Evolutionary conservation across 2,797 vertebrate species (phyloP), one percentile per base, ranked within the genome.

Genomic region (Scomberomorus guttatus): DNA sequence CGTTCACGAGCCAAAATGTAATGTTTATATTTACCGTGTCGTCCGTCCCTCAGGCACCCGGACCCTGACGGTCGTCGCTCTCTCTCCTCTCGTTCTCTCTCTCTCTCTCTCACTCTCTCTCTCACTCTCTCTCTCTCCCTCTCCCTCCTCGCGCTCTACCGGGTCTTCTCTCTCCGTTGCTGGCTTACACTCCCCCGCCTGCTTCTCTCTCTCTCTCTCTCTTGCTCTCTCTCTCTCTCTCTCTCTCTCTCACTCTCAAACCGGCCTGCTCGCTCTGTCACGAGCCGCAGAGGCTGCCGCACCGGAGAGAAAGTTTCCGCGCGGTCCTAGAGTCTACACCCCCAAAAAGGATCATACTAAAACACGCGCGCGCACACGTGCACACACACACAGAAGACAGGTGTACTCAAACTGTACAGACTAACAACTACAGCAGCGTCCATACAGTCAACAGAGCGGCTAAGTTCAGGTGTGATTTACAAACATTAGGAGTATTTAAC

Each of bases 11-110:
- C 68, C 50, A 75, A 81, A 87, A 90, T 79, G 77, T 74, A 81
- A 84, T 76, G 84, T 87, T 88, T 87, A 91, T 93, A 92, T 92
- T 95, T 95, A 95, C 94, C 93, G 92, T 94, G 82, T 92, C 80
- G 83, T 89, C 85, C 87, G 89, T 94, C 88, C 87, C 89, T 90
- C 81, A 86, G 87, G 79, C 88, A 83, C 88, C 78, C 89, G 87
- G 91, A 91, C 89, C 89, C 89, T 88, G 84, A 86, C 84, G 82
- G 86, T 88, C 87, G 89, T 88, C 80, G 84, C 89, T 87, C 88
- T 87, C 66, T 83, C 80, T 80, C 87, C 90, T 77, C 83, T 69
- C 72, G 15, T 7, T 64, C 82, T 70, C 89, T 65, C 88, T 75
- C 82, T n/a, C 77, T 44, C 76, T 44, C 77, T 29, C 80, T 32